Conservation (phyloP, 92 coral and sea anemone species). For the Epizoanthus fatuus region DNA sequence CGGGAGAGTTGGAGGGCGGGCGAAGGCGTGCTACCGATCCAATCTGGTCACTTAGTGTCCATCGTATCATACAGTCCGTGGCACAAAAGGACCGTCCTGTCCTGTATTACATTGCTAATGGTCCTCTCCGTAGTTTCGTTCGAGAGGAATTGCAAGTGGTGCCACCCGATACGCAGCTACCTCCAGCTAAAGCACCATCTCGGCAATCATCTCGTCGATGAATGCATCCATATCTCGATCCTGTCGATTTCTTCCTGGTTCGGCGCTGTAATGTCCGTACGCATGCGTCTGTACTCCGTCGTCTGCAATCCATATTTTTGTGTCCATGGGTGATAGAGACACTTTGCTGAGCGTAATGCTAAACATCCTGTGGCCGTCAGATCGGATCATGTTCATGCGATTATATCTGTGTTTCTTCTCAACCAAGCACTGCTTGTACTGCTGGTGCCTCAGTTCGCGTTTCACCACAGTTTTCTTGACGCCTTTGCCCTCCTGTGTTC, state of each 20-base stretch:
- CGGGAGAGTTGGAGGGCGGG: conserved; percentile 21
- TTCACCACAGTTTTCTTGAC: conserved; percentile 21
- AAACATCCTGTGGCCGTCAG: conserved; percentile 19
- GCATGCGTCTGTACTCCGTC: conserved; percentile 34
- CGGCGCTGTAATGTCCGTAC: conserved; percentile 22
- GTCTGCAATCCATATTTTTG: conserved; percentile 39
- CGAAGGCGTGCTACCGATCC: not conserved
- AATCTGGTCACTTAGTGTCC: conserved; percentile 2
- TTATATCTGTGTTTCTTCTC: conserved; percentile 24
- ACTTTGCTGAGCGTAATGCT: conserved; percentile 30
- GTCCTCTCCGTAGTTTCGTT: conserved; percentile 22
- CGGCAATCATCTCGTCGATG: conserved; percentile 18
- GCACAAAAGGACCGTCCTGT: conserved; percentile 31
- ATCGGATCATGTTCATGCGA: conserved; percentile 30
- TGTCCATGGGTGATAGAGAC: conserved; percentile 37
- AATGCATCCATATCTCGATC: conserved; percentile 4
- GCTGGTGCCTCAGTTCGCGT: not conserved
- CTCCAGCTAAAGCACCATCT: not conserved
- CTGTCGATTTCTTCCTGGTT: not conserved
- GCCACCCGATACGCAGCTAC: conserved; percentile 11
- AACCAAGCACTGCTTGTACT: conserved; percentile 18
- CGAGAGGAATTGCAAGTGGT: conserved; percentile 15
- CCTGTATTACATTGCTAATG: conserved; percentile 5
- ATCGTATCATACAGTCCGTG: conserved; percentile 23
- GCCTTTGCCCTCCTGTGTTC: conserved; percentile 27